These are phyloP conservation scores for Drosophila setosimentum DNA, from an alignment of 2,888 invertebrate genomes.

Conservation along the genomic window DNA sequence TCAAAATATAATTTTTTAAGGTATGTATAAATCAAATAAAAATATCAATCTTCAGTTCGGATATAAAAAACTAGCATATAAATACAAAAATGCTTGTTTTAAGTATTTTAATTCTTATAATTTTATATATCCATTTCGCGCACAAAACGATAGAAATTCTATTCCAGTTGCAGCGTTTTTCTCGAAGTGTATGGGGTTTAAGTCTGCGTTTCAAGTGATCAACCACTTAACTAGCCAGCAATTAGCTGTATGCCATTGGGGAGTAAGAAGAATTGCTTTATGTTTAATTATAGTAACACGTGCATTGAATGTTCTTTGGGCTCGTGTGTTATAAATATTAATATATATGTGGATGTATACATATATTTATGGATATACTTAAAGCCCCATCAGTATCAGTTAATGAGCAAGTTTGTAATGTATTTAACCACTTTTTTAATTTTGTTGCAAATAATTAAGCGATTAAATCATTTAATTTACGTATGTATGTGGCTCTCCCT, in stretches of 20 bases:
- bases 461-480: background rate
- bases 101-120: background rate
- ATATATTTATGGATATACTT: background rate
- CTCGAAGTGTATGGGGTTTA: background rate
- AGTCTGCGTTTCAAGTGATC: background rate
- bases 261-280: conserved; percentile 13
- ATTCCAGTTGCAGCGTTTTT: background rate
- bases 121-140: background rate
- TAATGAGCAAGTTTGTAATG: background rate
- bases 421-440: background rate
- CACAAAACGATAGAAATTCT: background rate
- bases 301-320: conserved; percentile 1
- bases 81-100: background rate
- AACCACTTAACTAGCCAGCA: conserved; percentile 45
- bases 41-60: background rate
- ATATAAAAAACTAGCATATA: background rate
- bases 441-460: background rate
- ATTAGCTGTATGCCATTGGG: conserved; percentile 51
- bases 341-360: background rate
- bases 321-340: background rate
- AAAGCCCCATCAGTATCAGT: background rate
- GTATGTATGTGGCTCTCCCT: background rate
- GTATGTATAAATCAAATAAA: no score
- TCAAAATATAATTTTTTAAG: accelerated
- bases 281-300: conserved; percentile 33